Evolutionary conservation across 1,140 invertebrate species (phyloP).

Genomic region (Planococcus citri): DNA sequence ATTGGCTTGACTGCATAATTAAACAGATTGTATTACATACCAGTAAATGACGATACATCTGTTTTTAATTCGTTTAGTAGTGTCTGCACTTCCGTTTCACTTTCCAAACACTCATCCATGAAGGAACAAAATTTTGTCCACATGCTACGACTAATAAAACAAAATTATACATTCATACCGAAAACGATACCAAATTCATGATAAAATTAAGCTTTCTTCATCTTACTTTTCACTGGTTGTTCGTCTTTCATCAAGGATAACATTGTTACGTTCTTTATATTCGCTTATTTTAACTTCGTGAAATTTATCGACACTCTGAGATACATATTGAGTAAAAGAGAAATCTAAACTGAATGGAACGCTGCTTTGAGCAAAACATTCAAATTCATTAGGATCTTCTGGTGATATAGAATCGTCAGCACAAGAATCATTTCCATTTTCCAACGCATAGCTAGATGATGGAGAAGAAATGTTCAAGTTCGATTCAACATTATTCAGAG

Average conservation of each 20-base stretch:
- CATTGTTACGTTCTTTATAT: neutral
- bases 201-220: no score
- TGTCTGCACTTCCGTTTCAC: neutral
- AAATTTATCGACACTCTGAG: neutral
- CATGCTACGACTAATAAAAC: neutral
- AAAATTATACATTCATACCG: no score
- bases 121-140: neutral
- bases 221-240: neutral
- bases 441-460: neutral
- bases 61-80: neutral
- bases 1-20: no score
- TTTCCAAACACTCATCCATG: neutral
- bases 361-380: neutral
- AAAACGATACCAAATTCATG: no score
- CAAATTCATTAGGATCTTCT: neutral
- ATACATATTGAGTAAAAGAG: neutral
- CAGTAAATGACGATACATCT: neutral
- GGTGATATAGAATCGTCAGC: no score
- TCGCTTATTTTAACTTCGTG: neutral
- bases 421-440: neutral
- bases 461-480: neutral
- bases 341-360: neutral
- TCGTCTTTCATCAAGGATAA: neutral
- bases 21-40: no score
- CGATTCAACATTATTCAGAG: neutral